Conservation (phyloP, 2,888 invertebrate species). For the Agrochola lota region DNA sequence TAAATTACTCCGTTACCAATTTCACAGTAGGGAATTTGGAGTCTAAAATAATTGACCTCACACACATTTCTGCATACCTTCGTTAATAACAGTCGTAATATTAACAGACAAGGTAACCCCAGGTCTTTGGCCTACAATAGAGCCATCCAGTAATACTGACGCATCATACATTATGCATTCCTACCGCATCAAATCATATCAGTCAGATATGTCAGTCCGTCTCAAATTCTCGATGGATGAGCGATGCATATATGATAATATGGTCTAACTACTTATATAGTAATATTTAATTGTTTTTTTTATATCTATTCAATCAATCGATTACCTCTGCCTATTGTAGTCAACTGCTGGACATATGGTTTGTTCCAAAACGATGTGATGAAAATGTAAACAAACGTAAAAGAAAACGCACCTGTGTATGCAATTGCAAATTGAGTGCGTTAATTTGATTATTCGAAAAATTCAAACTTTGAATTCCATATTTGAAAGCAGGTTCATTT, state of each 20-base stretch:
- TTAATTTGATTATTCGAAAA: background rate
- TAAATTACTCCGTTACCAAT: background rate
- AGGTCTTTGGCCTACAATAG: slow-evolving; percentile 34
- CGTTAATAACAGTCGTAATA: background rate
- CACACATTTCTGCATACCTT: background rate
- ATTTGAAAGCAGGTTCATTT: background rate
- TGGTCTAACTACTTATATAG: background rate
- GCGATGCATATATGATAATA: slow-evolving; percentile 1
- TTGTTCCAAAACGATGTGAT: background rate
- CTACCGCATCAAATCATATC: slow-evolving; percentile 11
- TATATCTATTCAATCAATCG: background rate
- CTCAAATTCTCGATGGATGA: background rate
- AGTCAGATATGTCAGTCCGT: slow-evolving; percentile 17
- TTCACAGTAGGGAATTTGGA: background rate
- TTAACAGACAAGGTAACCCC: slow-evolving; percentile 5
- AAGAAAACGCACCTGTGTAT: background rate
- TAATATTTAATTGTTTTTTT: background rate
- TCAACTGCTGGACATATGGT: background rate
- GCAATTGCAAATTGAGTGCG: background rate
- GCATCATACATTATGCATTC: slow-evolving; percentile 43
- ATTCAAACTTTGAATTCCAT: background rate
- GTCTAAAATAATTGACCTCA: background rate
- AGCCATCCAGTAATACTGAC: slow-evolving; percentile 7
- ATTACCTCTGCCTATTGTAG: no score
- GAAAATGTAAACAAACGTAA: background rate